Conservation (phyloP, 1,140 invertebrate genomes). For the Rhagoletis zephyria region DNA sequence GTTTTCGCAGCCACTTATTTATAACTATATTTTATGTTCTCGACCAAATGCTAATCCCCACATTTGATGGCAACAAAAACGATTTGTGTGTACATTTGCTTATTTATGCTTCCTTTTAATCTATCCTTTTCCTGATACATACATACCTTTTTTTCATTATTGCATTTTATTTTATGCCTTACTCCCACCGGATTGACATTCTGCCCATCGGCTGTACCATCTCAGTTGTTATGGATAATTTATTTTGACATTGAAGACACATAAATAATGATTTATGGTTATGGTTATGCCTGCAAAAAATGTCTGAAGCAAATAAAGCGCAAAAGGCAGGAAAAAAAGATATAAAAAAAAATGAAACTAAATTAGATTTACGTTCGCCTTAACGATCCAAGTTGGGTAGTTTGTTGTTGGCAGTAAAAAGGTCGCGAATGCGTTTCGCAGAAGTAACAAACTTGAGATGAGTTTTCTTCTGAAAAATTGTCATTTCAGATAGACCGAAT, state of each 20-base stretch:
- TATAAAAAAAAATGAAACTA: conserved; percentile 8
- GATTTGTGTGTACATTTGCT: background rate
- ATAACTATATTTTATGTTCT: conserved; percentile 17
- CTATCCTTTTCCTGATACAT: background rate
- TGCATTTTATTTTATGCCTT: background rate
- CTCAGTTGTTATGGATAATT: conserved; percentile 14
- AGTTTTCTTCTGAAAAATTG: no score
- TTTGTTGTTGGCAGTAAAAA: background rate
- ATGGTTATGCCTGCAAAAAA: background rate
- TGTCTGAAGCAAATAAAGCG: background rate
- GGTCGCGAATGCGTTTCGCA: background rate
- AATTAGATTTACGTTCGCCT: background rate
- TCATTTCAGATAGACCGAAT: no score
- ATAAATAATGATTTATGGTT: conserved; percentile 52
- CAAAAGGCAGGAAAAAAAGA: background rate
- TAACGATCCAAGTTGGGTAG: background rate
- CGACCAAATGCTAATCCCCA: no score
- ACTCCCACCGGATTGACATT: conserved; percentile 25
- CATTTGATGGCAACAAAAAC: background rate
- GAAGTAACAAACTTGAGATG: background rate
- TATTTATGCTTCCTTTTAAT: background rate
- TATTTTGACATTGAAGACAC: conserved; percentile 39
- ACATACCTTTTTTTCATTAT: background rate
- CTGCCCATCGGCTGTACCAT: conserved; percentile 14
- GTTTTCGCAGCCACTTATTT: conserved; percentile 15